Percentiles rank a stretch among this genome's conserved stretches.
Conservation (phyloP, 2,797 vertebrate species). For the Heliangelus exortis region DNA sequence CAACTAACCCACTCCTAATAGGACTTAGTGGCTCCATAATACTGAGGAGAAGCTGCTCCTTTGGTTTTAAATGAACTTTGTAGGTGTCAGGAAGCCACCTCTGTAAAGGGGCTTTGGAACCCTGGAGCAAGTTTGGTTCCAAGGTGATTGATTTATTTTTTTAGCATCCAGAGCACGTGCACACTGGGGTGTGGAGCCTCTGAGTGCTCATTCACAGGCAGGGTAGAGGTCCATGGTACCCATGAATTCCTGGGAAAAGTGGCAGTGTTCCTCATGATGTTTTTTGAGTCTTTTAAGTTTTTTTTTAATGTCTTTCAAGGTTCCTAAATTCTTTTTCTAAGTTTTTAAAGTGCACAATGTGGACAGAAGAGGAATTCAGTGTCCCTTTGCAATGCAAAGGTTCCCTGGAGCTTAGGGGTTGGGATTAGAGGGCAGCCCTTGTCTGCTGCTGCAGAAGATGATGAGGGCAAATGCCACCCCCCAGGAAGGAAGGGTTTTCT, state of each 20-base stretch:
- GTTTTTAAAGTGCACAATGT: background rate
- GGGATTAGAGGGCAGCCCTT: background rate
- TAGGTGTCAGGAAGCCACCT: background rate
- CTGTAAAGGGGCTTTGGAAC: background rate
- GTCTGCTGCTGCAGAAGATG: background rate
- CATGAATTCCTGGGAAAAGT: background rate
- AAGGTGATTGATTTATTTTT: background rate
- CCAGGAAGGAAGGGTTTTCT: background rate
- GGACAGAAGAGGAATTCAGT: background rate
- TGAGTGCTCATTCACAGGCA: background rate
- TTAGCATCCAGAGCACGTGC: background rate
- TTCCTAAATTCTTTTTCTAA: too few relatives aligned
- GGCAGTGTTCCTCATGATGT: background rate
- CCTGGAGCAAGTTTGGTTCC: background rate
- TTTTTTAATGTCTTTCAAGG: too few relatives aligned
- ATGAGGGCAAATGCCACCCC: background rate
- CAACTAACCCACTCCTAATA: background rate
- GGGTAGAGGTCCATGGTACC: background rate
- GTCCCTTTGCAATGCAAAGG: background rate
- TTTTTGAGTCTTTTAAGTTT: too few relatives aligned
- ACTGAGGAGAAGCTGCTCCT: background rate
- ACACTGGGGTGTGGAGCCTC: background rate
- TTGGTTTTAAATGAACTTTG: background rate
- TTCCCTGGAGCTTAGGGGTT: background rate
- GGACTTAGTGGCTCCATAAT: background rate